Conservation (phyloP, 2,888 invertebrate species). For the Idaea straminata region DNA sequence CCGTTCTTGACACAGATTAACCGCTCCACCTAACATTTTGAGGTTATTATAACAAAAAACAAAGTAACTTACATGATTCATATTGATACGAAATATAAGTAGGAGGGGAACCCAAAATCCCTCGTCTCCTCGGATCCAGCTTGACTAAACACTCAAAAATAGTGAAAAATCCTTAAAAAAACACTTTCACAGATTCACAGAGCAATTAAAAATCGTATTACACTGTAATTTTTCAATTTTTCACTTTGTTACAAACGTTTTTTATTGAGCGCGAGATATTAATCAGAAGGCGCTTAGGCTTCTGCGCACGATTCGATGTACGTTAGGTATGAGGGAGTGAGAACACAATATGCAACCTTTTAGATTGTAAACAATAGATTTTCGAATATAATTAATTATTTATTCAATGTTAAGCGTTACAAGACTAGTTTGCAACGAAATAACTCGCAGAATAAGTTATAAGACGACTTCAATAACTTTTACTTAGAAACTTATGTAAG, state of each 20-base stretch:
- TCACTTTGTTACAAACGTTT: slow-evolving; percentile 25
- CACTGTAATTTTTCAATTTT: slow-evolving; percentile 19
- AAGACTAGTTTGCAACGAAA: not conserved
- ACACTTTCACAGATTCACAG: slow-evolving; percentile 21
- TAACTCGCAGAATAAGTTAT: not conserved
- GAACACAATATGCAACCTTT: not conserved
- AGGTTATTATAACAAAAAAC: slow-evolving; percentile 32
- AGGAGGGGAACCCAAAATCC: slow-evolving; percentile 48
- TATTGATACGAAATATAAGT: slow-evolving; percentile 35
- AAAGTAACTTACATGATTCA: slow-evolving; percentile 33
- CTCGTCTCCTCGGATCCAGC: slow-evolving; percentile 60
- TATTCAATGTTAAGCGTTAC: not conserved
- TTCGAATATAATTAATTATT: not conserved
- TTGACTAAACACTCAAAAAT: slow-evolving; percentile 28
- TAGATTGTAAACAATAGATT: not conserved
- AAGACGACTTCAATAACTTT: not conserved
- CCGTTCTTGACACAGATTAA: slow-evolving; percentile 36
- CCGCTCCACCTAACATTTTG: slow-evolving; percentile 21
- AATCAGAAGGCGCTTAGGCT: slow-evolving; percentile 51
- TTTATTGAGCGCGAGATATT: slow-evolving; percentile 50
- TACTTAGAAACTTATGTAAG: not conserved
- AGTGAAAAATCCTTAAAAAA: slow-evolving; percentile 10
- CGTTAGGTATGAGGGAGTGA: slow-evolving; percentile 33
- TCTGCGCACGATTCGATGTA: slow-evolving; percentile 59
- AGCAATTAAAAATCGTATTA: slow-evolving; percentile 33